phyloP scores from a whole-genome alignment of 2,888 invertebrate species.

The Tinea pellionella region DNA sequence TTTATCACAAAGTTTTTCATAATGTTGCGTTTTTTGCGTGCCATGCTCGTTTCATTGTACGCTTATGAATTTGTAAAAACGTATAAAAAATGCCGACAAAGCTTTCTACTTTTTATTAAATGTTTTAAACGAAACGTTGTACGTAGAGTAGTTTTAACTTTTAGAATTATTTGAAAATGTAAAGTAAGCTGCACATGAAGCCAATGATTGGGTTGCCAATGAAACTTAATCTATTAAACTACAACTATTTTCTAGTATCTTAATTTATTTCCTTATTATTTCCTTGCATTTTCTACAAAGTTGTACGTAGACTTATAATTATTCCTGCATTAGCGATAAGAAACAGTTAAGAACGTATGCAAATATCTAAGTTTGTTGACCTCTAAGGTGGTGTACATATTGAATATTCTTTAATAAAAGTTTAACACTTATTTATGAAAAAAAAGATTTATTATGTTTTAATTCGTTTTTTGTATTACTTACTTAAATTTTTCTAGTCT shows the following conservation, averaged over 20 bases:
- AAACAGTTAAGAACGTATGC: background rate
- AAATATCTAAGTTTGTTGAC: background rate
- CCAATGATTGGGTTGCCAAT: too few species aligned
- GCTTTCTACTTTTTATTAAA: background rate
- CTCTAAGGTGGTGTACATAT: background rate
- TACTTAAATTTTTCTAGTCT: too few species aligned
- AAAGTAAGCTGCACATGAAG: too few species aligned
- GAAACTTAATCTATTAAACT: too few species aligned
- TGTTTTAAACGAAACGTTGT: background rate
- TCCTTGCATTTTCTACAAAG: background rate
- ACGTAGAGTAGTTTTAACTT: background rate
- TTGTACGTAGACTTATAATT: background rate
- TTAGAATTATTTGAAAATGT: background rate
- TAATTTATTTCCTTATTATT: too few species aligned
- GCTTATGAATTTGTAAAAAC: conserved; percentile 44
- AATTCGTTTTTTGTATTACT: too few species aligned
- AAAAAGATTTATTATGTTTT: too few species aligned
- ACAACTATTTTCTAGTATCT: too few species aligned
- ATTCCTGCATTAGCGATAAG: background rate
- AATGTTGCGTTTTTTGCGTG: conserved; percentile 43
- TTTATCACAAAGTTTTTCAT: conserved; percentile 47
- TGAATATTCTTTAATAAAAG: too few species aligned
- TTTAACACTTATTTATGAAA: too few species aligned
- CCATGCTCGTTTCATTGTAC: conserved; percentile 34
- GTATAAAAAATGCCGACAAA: background rate